These are phyloP conservation scores for Chelon auratus DNA, from an alignment of 2,797 vertebrate species.

Conservation along the genomic window DNA sequence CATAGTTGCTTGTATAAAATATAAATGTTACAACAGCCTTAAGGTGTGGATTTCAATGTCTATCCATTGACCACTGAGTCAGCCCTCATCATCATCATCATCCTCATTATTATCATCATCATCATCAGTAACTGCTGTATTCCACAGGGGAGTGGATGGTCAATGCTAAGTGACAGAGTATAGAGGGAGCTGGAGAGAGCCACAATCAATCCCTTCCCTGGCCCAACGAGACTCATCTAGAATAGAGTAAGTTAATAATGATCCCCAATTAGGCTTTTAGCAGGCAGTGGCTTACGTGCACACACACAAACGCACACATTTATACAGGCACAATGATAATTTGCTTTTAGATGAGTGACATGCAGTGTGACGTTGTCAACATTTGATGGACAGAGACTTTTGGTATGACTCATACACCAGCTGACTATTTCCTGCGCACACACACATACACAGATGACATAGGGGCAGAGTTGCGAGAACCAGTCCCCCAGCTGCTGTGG, in stretches of 20 bases:
- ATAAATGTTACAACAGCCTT: constrained; percentile 13
- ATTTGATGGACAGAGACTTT: constrained; percentile 89
- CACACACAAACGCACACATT: constrained; percentile 31
- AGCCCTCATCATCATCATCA: constrained; percentile 62
- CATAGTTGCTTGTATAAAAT: constrained; percentile 6
- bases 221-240: constrained; percentile 73
- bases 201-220: constrained; percentile 72
- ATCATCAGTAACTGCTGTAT: constrained; percentile 67
- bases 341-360: constrained; percentile 64
- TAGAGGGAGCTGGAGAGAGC: constrained; percentile 49
- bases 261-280: constrained; percentile 69
- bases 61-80: constrained; percentile 59
- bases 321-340: constrained; percentile 60
- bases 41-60: constrained; percentile 36
- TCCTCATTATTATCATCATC: constrained; percentile 66
- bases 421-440: constrained; percentile 85
- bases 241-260: constrained; percentile 74
- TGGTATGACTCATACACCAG: constrained; percentile 85
- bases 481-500: constrained; percentile 92
- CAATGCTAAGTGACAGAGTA: constrained; percentile 73
- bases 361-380: constrained; percentile 79
- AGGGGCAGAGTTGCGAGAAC: constrained; percentile 81
- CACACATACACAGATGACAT: constrained; percentile 63
- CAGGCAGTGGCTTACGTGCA: constrained; percentile 28
- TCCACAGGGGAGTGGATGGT: constrained; percentile 61